Evolutionary conservation across 2,113 vertebrate genomes (phyloP).

Genomic region (Lepisosteus osseus): DNA sequence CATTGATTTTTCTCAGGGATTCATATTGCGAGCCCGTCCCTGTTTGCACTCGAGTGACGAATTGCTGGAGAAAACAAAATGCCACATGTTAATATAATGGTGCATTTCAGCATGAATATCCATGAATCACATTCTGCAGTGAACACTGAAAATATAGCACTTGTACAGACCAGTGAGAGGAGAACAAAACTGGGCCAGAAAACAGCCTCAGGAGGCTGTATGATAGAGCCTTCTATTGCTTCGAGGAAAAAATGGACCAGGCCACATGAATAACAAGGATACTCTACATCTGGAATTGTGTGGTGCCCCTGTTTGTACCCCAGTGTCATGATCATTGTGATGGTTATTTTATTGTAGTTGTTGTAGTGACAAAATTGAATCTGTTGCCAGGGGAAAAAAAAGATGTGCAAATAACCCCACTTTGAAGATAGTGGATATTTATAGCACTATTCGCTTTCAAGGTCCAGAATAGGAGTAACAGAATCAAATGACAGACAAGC

Average conservation of each 20-base stretch:
- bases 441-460: constrained; percentile 26
- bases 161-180: constrained; percentile 20
- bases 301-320: not conserved
- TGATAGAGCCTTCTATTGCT: not conserved
- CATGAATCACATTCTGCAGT: constrained; percentile 56
- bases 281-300: not conserved
- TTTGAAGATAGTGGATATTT: constrained; percentile 33
- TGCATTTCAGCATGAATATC: constrained; percentile 38
- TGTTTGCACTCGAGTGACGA: constrained; percentile 42
- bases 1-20: constrained; percentile 61
- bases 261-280: not conserved
- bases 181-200: constrained; percentile 31
- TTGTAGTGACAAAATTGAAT: constrained; percentile 20
- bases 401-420: constrained; percentile 19
- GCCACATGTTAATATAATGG: constrained; percentile 51
- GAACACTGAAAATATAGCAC: constrained; percentile 25
- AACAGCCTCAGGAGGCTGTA: not conserved
- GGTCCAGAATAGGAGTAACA: constrained; percentile 23
- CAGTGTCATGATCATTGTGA: constrained; percentile 24
- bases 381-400: constrained; percentile 8
- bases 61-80: constrained; percentile 52
- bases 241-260: too few relatives aligned
- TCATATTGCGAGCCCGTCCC: constrained; percentile 46
- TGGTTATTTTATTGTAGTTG: constrained; percentile 21
- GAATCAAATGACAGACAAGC: constrained; percentile 20